Evolutionary conservation across 2,113 vertebrate genomes (phyloP).

Genomic region (Epinephelus moara): DNA sequence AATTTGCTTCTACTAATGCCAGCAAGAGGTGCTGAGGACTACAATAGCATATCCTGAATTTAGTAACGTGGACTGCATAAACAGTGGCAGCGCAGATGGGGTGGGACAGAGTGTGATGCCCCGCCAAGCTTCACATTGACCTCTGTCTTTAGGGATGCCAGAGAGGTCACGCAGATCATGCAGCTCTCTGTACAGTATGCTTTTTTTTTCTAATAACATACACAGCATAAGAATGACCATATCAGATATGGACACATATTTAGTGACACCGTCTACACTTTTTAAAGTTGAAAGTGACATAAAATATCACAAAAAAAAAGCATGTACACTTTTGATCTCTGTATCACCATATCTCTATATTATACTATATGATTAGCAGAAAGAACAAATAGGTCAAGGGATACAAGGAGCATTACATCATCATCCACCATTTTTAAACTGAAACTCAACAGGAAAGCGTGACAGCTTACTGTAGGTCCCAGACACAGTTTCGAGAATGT

Average conservation of each 20-base stretch:
- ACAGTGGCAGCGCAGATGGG: constrained; percentile 45
- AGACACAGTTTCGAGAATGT: no score
- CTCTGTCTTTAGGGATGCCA: constrained; percentile 28
- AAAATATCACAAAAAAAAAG: not conserved
- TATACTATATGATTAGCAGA: not conserved
- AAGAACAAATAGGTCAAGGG: not conserved
- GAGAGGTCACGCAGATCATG: constrained; percentile 29
- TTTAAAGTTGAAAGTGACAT: not conserved
- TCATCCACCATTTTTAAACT: not conserved
- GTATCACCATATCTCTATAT: not conserved
- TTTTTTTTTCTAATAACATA: not conserved
- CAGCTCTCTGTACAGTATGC: constrained; percentile 2
- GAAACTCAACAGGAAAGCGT: not conserved
- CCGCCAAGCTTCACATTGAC: constrained; percentile 41
- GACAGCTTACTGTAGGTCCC: no score
- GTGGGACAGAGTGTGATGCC: constrained; percentile 23
- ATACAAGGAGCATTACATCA: not conserved
- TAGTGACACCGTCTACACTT: not conserved
- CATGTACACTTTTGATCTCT: not conserved
- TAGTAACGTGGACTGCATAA: constrained; percentile 35
- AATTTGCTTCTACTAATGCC: not conserved
- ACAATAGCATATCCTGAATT: not conserved
- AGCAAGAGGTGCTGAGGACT: not conserved
- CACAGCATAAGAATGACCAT: constrained; percentile 27
- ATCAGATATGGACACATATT: not conserved